Conservation (phyloP, 2,888 invertebrate species). For the Sylvicola cinctus region DNA sequence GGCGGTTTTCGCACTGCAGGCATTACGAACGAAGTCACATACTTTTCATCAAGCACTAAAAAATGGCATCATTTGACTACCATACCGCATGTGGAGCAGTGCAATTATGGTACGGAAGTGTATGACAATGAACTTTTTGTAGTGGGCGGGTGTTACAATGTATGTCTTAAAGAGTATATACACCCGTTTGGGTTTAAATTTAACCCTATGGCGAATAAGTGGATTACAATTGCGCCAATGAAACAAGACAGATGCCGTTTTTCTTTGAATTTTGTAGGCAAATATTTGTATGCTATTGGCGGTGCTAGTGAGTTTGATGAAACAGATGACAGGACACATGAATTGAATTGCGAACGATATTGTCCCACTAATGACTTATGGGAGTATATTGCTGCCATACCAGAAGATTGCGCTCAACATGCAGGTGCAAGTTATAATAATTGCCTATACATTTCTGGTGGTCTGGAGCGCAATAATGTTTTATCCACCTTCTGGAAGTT, state of each 20-base stretch:
- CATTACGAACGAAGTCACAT: slow-evolving; percentile 45
- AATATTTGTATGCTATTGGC: slow-evolving; percentile 37
- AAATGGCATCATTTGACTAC: slow-evolving; percentile 43
- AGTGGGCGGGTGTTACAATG: slow-evolving; percentile 51
- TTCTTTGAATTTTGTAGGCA: slow-evolving; percentile 35
- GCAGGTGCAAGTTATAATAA: slow-evolving; percentile 28
- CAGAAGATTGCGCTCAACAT: slow-evolving; percentile 37
- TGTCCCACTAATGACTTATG: slow-evolving; percentile 34
- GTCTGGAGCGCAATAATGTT: slow-evolving; percentile 23
- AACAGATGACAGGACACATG: slow-evolving; percentile 16
- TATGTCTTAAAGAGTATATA: slow-evolving; percentile 39
- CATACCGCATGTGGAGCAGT: slow-evolving; percentile 53
- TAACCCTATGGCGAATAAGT: slow-evolving; percentile 36
- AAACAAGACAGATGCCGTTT: slow-evolving; percentile 42
- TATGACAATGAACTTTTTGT: slow-evolving; percentile 45
- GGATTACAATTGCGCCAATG: slow-evolving; percentile 47
- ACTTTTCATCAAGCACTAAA: slow-evolving; percentile 33
- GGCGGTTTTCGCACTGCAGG: slow-evolving; percentile 44
- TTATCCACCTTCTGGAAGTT: slow-evolving; percentile 30
- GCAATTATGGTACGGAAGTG: slow-evolving; percentile 49
- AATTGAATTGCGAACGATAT: slow-evolving; percentile 34
- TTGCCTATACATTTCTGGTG: slow-evolving; percentile 21
- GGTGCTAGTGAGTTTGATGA: slow-evolving; percentile 34
- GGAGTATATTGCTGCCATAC: slow-evolving; percentile 33
- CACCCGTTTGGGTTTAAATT: slow-evolving; percentile 52